A percentile compares a stretch with the other conserved stretches of the same genome.
Conservation (phyloP, 53 echinoderm and acorn worm genomes). For the Apostichopus leukothele region DNA sequence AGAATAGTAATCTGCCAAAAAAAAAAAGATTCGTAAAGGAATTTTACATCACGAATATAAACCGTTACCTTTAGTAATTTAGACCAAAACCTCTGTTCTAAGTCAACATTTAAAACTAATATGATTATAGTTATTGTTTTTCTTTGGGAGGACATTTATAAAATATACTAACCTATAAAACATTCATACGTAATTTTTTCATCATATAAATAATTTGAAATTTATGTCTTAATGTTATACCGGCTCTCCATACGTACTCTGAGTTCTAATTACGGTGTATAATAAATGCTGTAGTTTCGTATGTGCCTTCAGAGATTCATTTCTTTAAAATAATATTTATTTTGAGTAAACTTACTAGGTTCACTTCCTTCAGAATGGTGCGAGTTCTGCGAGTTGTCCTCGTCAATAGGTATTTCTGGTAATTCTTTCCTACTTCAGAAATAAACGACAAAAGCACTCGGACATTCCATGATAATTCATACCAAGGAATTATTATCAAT, state of each 20-base stretch:
- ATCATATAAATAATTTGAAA: neutral
- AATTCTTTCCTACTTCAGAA: neutral
- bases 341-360: neutral
- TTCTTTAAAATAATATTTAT: no score
- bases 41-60: neutral
- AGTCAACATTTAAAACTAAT: no score
- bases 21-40: neutral
- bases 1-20: neutral
- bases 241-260: neutral
- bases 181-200: neutral
- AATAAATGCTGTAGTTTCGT: no score
- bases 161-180: neutral
- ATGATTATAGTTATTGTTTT: no score
- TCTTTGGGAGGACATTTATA: neutral
- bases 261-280: no score
- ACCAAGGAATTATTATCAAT: neutral
- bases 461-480: neutral
- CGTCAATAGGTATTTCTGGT: neutral
- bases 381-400: neutral
- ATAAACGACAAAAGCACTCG: no score
- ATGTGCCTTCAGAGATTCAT: no score
- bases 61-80: no score
- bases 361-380: neutral
- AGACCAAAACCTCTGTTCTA: no score
- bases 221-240: neutral